Conservation (phyloP, 1,140 invertebrate genomes). For the Ceratosolen solmsi region DNA sequence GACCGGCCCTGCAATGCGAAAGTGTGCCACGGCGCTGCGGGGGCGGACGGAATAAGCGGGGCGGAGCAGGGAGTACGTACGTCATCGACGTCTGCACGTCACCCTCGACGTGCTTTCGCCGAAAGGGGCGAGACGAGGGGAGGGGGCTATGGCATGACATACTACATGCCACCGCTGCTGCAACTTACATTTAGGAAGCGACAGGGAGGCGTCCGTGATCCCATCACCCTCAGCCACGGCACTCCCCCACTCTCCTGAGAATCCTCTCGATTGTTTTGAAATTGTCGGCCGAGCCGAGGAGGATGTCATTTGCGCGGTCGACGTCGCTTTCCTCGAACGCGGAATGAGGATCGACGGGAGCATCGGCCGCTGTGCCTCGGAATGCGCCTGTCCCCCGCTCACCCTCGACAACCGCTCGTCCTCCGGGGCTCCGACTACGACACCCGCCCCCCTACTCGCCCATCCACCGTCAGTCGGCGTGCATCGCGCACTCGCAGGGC, state of each 20-base stretch:
- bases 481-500: not conserved
- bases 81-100: not conserved
- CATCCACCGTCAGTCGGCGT: no score
- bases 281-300: no score
- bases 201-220: not conserved
- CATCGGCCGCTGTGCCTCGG: not conserved
- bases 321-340: not conserved
- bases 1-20: not conserved
- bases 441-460: no score
- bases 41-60: no score
- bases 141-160: not conserved
- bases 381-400: not conserved
- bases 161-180: not conserved
- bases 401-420: no score
- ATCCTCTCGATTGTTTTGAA: no score
- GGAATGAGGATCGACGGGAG: not conserved
- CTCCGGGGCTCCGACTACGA: no score
- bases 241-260: conserved; percentile 26
- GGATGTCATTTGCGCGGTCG: conserved; percentile 4
- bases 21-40: no score
- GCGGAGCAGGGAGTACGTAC: not conserved
- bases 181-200: not conserved
- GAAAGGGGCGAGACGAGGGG: not conserved
- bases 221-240: no score
- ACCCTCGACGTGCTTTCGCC: not conserved